phyloP scores from a whole-genome alignment of 2,888 invertebrate species.

The Ischnus inquisitorius region DNA sequence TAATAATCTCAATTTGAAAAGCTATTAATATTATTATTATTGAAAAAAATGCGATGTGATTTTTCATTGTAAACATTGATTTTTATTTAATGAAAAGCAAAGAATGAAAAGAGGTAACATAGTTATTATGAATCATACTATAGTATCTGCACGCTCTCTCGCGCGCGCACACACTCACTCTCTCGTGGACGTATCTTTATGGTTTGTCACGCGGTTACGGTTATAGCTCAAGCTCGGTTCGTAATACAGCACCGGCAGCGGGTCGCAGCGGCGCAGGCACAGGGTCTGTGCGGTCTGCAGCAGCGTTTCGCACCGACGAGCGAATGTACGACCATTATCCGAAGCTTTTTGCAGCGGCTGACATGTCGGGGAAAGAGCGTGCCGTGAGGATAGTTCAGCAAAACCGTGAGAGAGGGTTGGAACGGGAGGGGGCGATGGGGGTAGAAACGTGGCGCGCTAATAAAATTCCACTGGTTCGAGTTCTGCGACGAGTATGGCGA shows the following conservation, averaged over 20 bases:
- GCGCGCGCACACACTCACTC: conserved; percentile 20
- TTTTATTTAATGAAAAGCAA: too few species aligned
- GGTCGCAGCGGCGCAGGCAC: conserved; percentile 23
- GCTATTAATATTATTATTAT: too few species aligned
- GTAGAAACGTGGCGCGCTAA: conserved; percentile 50
- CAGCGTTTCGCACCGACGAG: conserved; percentile 43
- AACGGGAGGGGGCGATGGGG: conserved; percentile 4
- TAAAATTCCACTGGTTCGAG: conserved; percentile 42
- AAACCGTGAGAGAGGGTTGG: conserved; percentile 28
- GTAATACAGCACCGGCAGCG: conserved; percentile 53
- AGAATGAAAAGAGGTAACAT: too few species aligned
- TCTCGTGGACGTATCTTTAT: conserved; percentile 70
- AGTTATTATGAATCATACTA: too few species aligned
- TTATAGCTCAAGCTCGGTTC: conserved; percentile 69
- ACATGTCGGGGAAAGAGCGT: conserved; percentile 24
- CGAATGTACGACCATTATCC: conserved; percentile 62
- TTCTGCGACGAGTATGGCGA: conserved; percentile 6
- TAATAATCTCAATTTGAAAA: too few species aligned
- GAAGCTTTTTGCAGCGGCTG: conserved; percentile 58
- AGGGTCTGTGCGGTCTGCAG: too few species aligned
- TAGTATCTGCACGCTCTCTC: conserved; percentile 36
- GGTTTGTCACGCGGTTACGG: conserved; percentile 75
- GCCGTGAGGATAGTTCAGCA: conserved; percentile 43
- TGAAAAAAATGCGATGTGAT: too few species aligned
- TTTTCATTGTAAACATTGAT: too few species aligned